phyloP scores from a whole-genome alignment of 2,113 vertebrate genomes.

The Microcebus tavaratra region DNA sequence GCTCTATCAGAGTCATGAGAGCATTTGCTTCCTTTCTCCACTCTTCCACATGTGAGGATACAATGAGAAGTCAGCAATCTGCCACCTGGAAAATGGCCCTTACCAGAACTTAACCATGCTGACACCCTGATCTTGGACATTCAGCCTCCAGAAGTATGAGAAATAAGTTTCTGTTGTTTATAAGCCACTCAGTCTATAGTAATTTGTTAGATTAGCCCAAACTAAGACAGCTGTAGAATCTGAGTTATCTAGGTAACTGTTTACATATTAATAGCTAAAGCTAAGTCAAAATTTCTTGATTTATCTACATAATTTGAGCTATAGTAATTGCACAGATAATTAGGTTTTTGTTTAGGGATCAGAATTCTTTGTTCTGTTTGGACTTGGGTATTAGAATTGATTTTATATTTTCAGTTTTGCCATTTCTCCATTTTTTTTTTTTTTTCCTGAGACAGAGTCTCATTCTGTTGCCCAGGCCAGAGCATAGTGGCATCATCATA shows the following conservation, averaged over 20 bases:
- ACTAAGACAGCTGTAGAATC: background rate
- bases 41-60: background rate
- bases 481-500: background rate
- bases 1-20: background rate
- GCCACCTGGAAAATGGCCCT: background rate
- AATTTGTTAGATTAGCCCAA: background rate
- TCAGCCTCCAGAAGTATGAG: background rate
- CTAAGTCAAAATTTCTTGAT: background rate
- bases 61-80: background rate
- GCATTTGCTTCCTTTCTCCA: background rate
- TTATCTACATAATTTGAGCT: background rate
- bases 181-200: background rate
- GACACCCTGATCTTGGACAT: background rate
- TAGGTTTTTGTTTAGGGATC: background rate
- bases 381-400: background rate
- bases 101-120: background rate
- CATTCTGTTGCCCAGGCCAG: background rate
- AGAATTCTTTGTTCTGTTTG: background rate
- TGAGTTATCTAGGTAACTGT: background rate
- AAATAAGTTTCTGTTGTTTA: background rate
- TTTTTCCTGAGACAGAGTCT: background rate
- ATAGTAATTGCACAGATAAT: background rate
- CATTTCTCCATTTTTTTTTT: background rate
- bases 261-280: background rate
- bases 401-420: conserved; percentile 12